Percentiles rank a stretch among this genome's conserved stretches.
These are phyloP conservation scores for Drosophila azteca DNA, from an alignment of 1,140 invertebrate species.

Conservation along the genomic window DNA sequence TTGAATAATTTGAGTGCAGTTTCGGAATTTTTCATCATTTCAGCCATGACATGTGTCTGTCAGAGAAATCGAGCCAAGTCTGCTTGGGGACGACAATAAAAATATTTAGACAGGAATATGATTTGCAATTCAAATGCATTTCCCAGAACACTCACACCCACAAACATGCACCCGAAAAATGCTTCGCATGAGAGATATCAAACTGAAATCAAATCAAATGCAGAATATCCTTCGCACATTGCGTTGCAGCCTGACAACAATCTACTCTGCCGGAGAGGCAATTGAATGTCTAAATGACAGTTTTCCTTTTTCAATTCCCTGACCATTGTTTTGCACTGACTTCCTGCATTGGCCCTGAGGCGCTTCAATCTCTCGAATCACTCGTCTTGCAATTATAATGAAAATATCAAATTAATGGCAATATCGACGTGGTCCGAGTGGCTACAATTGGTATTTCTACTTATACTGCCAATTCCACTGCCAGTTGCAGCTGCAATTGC, in stretches of 20 bases:
- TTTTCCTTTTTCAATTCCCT: slow-evolving; percentile 14
- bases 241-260: not conserved
- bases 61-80: too few relatives aligned
- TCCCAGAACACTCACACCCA: not conserved
- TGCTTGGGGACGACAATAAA: slow-evolving; percentile 19
- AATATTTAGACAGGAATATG: slow-evolving; percentile 37
- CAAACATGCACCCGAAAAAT: slow-evolving; percentile 10
- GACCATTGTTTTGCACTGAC: slow-evolving; percentile 13
- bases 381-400: slow-evolving; percentile 20
- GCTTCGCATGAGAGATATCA: slow-evolving; percentile 18
- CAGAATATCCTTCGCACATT: slow-evolving; percentile 19
- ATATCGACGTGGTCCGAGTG: not conserved
- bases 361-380: not conserved
- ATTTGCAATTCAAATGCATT: slow-evolving; percentile 29
- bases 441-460: slow-evolving; percentile 12
- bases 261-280: too few relatives aligned
- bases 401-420: slow-evolving; percentile 39
- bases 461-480: not conserved
- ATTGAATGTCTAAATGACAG: not conserved
- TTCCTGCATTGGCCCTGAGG: slow-evolving; percentile 11
- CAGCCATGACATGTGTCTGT: not conserved
- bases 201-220: slow-evolving; percentile 33
- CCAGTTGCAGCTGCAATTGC: slow-evolving; percentile 5
- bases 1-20: slow-evolving; percentile 39
- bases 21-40: slow-evolving; percentile 16